Percentiles rank a stretch among this genome's conserved stretches.
phyloP scores from a whole-genome alignment of 2,888 invertebrate species.

The Caenorhabditis afra region DNA sequence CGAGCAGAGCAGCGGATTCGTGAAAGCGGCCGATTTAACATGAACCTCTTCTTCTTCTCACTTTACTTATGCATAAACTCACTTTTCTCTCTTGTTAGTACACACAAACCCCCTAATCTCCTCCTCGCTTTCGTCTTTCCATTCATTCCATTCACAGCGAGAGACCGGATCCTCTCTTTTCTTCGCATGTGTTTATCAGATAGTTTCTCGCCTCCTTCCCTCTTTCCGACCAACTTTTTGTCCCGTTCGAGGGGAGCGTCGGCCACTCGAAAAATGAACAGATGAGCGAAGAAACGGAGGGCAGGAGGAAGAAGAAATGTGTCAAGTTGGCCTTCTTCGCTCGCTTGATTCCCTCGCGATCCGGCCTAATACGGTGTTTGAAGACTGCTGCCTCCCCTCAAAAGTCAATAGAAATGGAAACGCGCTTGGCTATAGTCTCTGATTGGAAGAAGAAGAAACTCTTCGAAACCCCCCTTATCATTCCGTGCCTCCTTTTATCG shows the following conservation, averaged over 20 bases:
- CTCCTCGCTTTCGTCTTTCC: not conserved
- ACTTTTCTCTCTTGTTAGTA: not conserved
- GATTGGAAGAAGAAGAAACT: not conserved
- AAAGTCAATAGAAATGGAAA: constrained; percentile 43
- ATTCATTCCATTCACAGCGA: constrained; percentile 25
- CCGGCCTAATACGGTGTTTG: constrained; percentile 46
- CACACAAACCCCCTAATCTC: constrained; percentile 10
- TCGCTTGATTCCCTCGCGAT: constrained; percentile 23
- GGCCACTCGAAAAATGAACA: constrained; percentile 14
- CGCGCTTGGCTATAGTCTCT: not conserved
- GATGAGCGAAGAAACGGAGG: no score
- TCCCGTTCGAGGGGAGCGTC: not conserved
- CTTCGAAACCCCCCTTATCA: not conserved
- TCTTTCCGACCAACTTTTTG: constrained; percentile 6
- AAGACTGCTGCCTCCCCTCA: constrained; percentile 6
- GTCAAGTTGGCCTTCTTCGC: constrained; percentile 25
- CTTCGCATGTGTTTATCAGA: constrained; percentile 25
- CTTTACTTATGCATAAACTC: not conserved
- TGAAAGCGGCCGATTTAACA: constrained; percentile 38
- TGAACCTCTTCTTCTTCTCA: not conserved
- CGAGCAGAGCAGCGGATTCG: constrained; percentile 46
- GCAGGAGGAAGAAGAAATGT: constrained; percentile 1
- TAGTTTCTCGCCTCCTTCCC: constrained; percentile 10
- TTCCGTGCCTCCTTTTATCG: not conserved
- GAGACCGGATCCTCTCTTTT: constrained; percentile 37